Conservation (phyloP, 2,797 vertebrate genomes). For the Falco novaeseelandiae region DNA sequence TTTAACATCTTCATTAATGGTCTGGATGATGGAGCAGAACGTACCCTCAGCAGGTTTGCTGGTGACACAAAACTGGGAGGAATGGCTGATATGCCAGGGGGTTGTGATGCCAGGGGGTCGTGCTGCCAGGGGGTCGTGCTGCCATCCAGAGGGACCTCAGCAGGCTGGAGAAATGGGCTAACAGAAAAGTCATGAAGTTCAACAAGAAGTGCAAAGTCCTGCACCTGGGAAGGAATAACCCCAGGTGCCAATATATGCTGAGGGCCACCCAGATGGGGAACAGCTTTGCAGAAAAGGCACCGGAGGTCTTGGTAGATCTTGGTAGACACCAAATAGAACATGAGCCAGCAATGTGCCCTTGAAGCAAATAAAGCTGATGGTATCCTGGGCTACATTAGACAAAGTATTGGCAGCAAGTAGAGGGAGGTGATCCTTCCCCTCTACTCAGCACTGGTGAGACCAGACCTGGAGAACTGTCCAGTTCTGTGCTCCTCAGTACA, state of each 20-base stretch:
- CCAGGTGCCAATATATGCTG: not conserved
- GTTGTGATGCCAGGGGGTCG: fast-evolving
- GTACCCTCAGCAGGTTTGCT: not conserved
- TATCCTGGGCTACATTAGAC: not conserved
- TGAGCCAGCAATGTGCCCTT: not conserved
- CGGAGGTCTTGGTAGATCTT: not conserved
- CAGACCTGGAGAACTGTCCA: not conserved
- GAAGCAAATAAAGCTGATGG: not conserved
- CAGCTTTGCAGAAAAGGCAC: not conserved
- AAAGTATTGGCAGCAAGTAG: not conserved
- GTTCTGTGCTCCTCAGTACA: not conserved
- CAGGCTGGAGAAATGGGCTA: not conserved
- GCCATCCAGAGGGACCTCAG: not conserved
- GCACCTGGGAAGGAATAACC: not conserved
- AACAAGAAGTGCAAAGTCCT: not conserved
- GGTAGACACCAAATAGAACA: not conserved
- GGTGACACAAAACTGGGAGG: not conserved
- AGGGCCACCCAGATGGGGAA: not conserved
- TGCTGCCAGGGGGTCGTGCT: not conserved
- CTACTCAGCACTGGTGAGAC: not conserved
- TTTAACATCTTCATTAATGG: not conserved
- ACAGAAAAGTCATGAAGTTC: not conserved
- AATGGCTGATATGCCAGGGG: not conserved
- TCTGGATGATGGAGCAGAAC: not conserved
- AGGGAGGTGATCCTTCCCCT: not conserved